Percentiles rank a stretch among this genome's conserved stretches.
These are phyloP conservation scores for Sphaerodactylus townsendi DNA, from an alignment of 2,113 vertebrate genomes.

Conservation along the genomic window DNA sequence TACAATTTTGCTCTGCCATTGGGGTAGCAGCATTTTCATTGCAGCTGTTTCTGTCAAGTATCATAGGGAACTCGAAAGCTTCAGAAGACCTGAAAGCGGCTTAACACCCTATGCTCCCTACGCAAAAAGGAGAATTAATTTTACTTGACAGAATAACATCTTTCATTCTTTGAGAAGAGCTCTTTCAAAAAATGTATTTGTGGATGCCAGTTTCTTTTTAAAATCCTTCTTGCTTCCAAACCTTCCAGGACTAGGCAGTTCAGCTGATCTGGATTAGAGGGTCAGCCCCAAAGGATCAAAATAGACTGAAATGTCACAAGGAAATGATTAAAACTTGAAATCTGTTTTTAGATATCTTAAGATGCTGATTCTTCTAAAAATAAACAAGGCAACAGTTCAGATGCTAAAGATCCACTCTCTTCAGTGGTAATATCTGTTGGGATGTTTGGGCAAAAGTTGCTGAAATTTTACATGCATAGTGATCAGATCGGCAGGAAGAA, in stretches of 20 bases:
- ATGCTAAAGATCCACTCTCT: background rate
- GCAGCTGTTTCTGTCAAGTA: background rate
- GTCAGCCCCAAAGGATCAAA: slow-evolving; percentile 24
- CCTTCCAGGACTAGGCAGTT: slow-evolving; percentile 7
- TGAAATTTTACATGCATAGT: background rate
- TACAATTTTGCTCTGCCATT: background rate
- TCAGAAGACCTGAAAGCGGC: background rate
- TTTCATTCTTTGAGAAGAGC: slow-evolving; percentile 9
- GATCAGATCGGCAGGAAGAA: background rate
- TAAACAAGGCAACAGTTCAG: slow-evolving; percentile 29
- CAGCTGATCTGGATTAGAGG: slow-evolving; percentile 45
- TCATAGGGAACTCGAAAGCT: too few species aligned
- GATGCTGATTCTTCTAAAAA: slow-evolving; percentile 49
- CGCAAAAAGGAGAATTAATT: background rate
- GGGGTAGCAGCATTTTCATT: background rate
- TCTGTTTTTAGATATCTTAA: slow-evolving; percentile 48
- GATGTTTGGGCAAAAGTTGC: background rate
- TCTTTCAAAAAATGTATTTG: background rate
- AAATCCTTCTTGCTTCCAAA: background rate
- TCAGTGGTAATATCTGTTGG: background rate
- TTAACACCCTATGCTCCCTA: background rate
- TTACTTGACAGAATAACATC: background rate
- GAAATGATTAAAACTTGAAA: slow-evolving; percentile 57
- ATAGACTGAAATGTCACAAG: slow-evolving; percentile 38
- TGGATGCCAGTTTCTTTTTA: slow-evolving; percentile 3